phyloP scores from a whole-genome alignment of 2,113 vertebrate genomes.

The Ginglymostoma cirratum region DNA sequence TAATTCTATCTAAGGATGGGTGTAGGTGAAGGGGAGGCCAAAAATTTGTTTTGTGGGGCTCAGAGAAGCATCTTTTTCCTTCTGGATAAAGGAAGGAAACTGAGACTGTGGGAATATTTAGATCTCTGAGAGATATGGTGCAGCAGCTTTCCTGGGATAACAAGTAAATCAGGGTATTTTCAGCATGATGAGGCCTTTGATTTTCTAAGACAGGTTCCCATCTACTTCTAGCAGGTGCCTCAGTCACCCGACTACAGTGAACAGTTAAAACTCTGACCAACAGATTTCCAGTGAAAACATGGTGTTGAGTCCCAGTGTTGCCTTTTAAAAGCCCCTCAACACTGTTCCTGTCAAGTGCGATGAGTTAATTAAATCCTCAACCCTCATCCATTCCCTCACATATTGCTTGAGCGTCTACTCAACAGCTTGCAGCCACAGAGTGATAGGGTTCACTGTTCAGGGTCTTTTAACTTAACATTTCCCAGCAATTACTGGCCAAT shows the following conservation, averaged over 20 bases:
- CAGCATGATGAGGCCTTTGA: not conserved
- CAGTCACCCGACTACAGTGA: not conserved
- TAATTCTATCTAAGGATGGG: not conserved
- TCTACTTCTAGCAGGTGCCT: not conserved
- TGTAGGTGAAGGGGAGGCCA: not conserved
- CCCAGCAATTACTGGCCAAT: not conserved
- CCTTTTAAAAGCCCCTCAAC: not conserved
- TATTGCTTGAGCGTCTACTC: not conserved
- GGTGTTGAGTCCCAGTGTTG: not conserved
- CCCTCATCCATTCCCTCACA: not conserved
- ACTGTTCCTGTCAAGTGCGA: not conserved
- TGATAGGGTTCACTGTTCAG: not conserved
- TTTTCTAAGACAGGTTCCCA: not conserved
- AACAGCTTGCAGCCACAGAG: not conserved
- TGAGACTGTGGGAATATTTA: not conserved
- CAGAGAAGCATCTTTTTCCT: not conserved
- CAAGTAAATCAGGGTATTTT: not conserved
- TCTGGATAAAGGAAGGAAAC: not conserved
- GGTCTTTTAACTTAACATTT: not conserved
- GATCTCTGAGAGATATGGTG: not conserved
- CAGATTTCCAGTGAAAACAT: not conserved
- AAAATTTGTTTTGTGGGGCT: not conserved
- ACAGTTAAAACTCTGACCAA: not conserved
- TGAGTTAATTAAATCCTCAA: not conserved
- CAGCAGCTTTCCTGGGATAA: not conserved